Percentiles rank a stretch among this genome's conserved stretches.
phyloP scores from a whole-genome alignment of 2,113 vertebrate species.

The Hemiprocne comata region DNA sequence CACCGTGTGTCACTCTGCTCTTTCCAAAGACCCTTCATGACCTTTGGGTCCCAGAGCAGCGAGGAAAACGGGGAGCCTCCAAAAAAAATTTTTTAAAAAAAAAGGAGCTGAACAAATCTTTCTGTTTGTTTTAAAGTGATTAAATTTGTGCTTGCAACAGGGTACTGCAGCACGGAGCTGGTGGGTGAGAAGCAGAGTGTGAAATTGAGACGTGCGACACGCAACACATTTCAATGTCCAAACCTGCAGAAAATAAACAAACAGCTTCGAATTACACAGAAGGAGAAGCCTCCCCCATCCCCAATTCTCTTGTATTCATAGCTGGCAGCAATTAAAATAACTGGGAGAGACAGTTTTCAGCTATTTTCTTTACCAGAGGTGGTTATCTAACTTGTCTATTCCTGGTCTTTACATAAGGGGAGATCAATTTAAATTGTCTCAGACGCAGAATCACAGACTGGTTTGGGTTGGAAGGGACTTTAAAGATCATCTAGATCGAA shows the following conservation, averaged over 20 bases:
- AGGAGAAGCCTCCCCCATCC: conserved; percentile 50
- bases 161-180: conserved; percentile 16
- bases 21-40: neutral
- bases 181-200: conserved; percentile 58
- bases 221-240: conserved; percentile 41
- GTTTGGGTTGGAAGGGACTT: too few species aligned
- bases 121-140: conserved; percentile 37
- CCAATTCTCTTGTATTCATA: conserved; percentile 43
- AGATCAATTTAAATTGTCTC: neutral
- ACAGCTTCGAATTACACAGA: conserved; percentile 43
- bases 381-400: conserved; percentile 60
- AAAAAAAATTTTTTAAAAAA: too few species aligned
- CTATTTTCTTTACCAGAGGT: conserved; percentile 51
- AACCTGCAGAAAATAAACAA: conserved; percentile 57
- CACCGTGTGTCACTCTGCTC: neutral
- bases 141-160: conserved; percentile 4
- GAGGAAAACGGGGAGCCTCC: neutral
- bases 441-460: neutral
- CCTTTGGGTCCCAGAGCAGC: neutral
- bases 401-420: conserved; percentile 47
- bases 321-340: conserved; percentile 39
- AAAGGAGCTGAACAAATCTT: neutral
- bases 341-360: conserved; percentile 18
- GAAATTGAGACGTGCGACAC: conserved; percentile 58
- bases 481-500: too few species aligned